phyloP scores from a whole-genome alignment of 2,797 vertebrate genomes.

The Thalassophryne amazonica region DNA sequence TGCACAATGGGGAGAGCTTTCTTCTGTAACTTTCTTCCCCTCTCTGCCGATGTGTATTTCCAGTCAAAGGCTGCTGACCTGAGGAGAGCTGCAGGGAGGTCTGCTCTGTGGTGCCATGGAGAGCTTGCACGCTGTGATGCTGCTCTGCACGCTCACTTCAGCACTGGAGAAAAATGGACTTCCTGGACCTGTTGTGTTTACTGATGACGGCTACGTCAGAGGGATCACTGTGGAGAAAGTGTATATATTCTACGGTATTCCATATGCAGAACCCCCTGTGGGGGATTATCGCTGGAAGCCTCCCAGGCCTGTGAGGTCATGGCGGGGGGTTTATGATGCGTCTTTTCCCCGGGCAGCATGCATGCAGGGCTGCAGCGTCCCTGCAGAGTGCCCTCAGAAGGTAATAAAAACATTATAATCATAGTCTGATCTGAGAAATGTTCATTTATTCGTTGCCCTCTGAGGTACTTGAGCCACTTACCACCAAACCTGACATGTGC shows the following conservation, averaged over 20 bases:
- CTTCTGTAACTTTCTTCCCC: neutral
- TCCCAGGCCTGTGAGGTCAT: constrained; percentile 61
- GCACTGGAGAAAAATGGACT: neutral
- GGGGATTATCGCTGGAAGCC: constrained; percentile 75
- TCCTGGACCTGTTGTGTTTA: constrained; percentile 61
- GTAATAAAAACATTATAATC: constrained; percentile 47
- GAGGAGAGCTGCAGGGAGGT: constrained; percentile 11
- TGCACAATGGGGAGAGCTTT: constrained; percentile 4
- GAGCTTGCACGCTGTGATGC: constrained; percentile 40
- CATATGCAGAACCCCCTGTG: constrained; percentile 74
- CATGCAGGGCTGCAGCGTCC: constrained; percentile 68
- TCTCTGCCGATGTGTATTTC: constrained; percentile 5
- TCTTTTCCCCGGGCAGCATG: constrained; percentile 72
- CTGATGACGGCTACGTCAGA: constrained; percentile 64
- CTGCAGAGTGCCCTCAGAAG: constrained; percentile 59
- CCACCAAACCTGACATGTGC: too few species aligned
- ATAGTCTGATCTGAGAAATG: too few species aligned
- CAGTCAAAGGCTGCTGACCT: constrained; percentile 37
- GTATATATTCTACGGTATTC: constrained; percentile 76
- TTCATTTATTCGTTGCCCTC: too few species aligned
- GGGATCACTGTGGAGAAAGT: constrained; percentile 69
- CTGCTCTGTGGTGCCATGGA: constrained; percentile 48
- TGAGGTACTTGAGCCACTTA: too few species aligned
- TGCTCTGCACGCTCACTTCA: constrained; percentile 48
- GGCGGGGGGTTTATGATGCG: constrained; percentile 69